Percentiles rank a stretch among this genome's conserved stretches.
Conservation (phyloP, 2,113 vertebrate species). For the Pheucticus melanocephalus region DNA sequence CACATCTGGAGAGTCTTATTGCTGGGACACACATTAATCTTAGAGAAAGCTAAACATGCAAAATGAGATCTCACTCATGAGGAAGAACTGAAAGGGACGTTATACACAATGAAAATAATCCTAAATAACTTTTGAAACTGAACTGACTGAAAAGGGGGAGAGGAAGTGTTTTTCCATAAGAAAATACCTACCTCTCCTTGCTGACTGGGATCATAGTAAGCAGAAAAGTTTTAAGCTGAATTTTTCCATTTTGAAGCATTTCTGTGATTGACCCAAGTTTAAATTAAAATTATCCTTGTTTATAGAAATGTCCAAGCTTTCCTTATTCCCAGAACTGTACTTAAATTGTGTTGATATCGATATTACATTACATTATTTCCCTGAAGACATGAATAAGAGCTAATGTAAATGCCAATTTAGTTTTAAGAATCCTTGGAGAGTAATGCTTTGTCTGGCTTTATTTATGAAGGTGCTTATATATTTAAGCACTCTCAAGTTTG, state of each 20-base stretch:
- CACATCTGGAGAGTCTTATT: conserved; percentile 26
- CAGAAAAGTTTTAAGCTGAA: neutral
- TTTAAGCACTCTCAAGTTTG: conserved; percentile 23
- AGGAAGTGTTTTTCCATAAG: neutral
- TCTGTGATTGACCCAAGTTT: neutral
- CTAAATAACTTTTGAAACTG: neutral
- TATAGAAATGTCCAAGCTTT: conserved; percentile 9
- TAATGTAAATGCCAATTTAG: conserved; percentile 54
- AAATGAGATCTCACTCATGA: conserved; percentile 3
- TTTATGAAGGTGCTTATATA: conserved; percentile 19
- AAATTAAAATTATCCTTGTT: conserved; percentile 33
- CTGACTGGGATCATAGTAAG: neutral
- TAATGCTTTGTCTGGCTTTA: conserved; percentile 13
- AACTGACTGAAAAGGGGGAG: neutral
- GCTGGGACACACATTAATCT: neutral
- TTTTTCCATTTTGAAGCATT: neutral
- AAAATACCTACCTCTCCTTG: neutral
- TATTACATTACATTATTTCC: conserved; percentile 46
- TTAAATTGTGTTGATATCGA: conserved; percentile 26
- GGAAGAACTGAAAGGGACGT: neutral
- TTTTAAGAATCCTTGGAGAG: conserved; percentile 35
- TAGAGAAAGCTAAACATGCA: conserved; percentile 24
- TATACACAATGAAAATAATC: conserved; percentile 15
- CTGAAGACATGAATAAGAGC: conserved; percentile 25
- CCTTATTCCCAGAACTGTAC: conserved; percentile 1